Evolutionary conservation across 2,888 invertebrate genomes (phyloP).

Genomic region (Scaptomyza flava): DNA sequence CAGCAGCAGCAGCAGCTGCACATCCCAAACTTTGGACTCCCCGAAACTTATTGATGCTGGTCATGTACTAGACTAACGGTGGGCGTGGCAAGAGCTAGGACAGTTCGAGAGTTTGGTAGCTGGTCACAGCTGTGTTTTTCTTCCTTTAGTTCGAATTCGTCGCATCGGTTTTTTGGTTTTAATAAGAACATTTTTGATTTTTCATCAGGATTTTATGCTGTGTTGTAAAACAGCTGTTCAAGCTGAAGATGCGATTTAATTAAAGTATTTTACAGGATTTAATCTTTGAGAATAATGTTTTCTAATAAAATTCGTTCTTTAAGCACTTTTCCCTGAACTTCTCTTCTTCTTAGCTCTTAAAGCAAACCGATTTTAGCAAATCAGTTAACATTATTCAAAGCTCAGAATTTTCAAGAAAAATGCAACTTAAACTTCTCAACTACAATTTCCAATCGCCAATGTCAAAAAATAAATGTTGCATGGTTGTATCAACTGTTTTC

Average conservation of each 20-base stretch:
- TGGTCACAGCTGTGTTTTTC: constrained; percentile 54
- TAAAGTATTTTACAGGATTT: neutral
- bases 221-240: neutral
- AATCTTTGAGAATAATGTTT: neutral
- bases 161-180: constrained; percentile 66
- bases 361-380: neutral
- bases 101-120: neutral
- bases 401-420: neutral
- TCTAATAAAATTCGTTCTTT: neutral
- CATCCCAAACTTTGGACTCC: constrained; percentile 48
- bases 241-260: too few species aligned
- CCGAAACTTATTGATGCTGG: constrained; percentile 72
- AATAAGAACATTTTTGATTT: constrained; percentile 60
- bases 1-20: constrained; percentile 61
- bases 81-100: constrained; percentile 13
- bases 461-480: constrained; percentile 1
- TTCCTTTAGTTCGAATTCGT: constrained; percentile 15
- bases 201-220: constrained; percentile 28
- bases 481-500: neutral
- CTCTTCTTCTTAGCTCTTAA: neutral
- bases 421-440: neutral
- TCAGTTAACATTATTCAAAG: neutral
- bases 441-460: neutral
- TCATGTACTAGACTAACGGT: constrained; percentile 58
- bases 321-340: neutral